Evolutionary conservation across 2,888 invertebrate genomes (phyloP), one percentile per base, ranked within the genome.

Genomic region (Cantharis lateralis): DNA sequence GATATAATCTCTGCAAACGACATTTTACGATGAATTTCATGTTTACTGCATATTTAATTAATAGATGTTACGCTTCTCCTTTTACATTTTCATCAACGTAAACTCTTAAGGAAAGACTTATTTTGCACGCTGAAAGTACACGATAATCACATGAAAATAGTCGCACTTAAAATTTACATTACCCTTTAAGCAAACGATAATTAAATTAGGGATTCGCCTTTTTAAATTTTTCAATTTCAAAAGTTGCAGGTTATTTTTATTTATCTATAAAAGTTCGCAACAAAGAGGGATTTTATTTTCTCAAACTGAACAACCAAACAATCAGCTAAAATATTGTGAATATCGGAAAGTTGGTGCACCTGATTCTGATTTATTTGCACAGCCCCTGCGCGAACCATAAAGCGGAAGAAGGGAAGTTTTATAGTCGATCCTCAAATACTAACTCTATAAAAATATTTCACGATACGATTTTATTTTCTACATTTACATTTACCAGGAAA

Each of bases 31-130:
- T 84, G 85, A 85, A 86, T 86, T 86, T 86, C 86, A 85, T 87
- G 86, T 86, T 87, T 85, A 84, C 84, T 86, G 86, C 85, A 87
- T 87, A 87, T 87, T 87, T 87, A 87, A 87, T 86, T 87, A 86
- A 86, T 86, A 86, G 86, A 81, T 81, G 81, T 77, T 80, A 74
- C 79, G 77, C 74, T 72, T 75, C 76, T 78, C 77, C 76, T 79
- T 73, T 78, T 78, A 78, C 79, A 83, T 82, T 84, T 83, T 84
- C 83, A 84, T 83, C 83, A 83, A 77, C 81, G 81, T 80, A 80
- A 82, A 78, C 74, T 74, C 71, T 70, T 66, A 20, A 66, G 74
- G 72, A 62, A 78, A 26, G 63, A 75, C 73, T 72, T 75, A 75
- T 73, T 77, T 79, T 72, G 75, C 71, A 62, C 76, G 72, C 75